Conservation (phyloP, 2,797 vertebrate species). For the Cynopterus sphinx region DNA sequence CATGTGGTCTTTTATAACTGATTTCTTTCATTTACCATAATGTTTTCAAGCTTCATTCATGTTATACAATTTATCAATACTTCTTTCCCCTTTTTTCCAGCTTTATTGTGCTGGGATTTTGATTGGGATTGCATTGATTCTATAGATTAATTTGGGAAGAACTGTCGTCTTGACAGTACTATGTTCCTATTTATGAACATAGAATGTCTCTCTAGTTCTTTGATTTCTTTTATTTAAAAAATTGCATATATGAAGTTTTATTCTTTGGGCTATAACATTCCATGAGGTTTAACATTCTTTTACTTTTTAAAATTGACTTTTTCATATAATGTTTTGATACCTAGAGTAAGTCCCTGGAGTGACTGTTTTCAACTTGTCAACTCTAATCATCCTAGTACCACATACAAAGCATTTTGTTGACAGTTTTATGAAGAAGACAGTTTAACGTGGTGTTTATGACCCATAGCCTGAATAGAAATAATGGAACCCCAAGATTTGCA, state of each 20-base stretch:
- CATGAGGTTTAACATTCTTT: not conserved
- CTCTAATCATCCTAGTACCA: not conserved
- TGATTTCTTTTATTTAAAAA: not conserved
- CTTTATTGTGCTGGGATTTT: not conserved
- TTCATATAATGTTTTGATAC: not conserved
- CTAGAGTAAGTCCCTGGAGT: not conserved
- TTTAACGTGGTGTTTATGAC: not conserved
- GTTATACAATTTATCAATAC: not conserved
- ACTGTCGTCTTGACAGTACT: not conserved
- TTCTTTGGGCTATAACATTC: not conserved
- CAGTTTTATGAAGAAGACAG: not conserved
- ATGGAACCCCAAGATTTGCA: not conserved
- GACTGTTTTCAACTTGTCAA: not conserved
- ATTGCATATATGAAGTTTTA: not conserved
- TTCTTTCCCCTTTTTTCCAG: not conserved
- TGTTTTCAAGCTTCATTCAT: not conserved
- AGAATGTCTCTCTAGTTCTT: not conserved
- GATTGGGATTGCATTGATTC: not conserved
- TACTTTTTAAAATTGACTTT: not conserved
- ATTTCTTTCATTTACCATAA: not conserved
- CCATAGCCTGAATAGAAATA: not conserved
- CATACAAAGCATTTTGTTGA: not conserved
- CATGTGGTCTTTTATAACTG: not conserved
- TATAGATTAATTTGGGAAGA: not conserved
- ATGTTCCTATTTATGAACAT: not conserved